Evolutionary conservation across 2,797 vertebrate species (phyloP), one percentile per base, ranked within the genome.

Genomic region (Gallirallus australis): DNA sequence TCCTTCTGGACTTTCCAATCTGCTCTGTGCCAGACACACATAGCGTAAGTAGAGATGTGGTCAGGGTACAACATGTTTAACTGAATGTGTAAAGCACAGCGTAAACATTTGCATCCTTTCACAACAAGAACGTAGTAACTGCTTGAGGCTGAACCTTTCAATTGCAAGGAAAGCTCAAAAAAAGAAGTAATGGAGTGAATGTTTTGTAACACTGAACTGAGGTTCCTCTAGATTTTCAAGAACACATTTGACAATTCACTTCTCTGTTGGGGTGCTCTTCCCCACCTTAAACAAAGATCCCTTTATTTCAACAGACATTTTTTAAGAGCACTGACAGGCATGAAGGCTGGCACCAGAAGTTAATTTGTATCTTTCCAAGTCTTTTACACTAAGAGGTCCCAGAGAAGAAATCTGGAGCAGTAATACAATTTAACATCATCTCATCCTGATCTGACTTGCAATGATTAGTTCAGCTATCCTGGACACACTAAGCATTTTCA

Each of bases 91-190:
- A 95, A 82, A 92, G 9, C 45, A 79, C 12, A 14, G 31, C 92
- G 52, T 92, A 93, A 95, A 73, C 3, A 12, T 20, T 66, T 95
- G 80, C 86, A 96, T 57, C 56, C 52, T 93, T 96, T 93, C 81
- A 89, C 73, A 93, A 93, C 30, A 63, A 18, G 65, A 20, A 90
- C 57, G 37, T 37, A 88, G 68, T 73, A 92, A 90, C 21, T 73
- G 68, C 81, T 89, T 82, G 75, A 61, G 78, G 92, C 48, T 68
- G 75, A 93, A 84, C 35, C 78, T 87, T 92, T 71, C 1, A 3
- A 80, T 54, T 73, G 68, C 83, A 93, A 78, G 0, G 2, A 90
- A 93, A 90, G 40, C 66, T 84, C 7, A 5, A 72, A 89, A 72
- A 89, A 88, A 80, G 52, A 87, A 90, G 42, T 25, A 12, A 89